Percentiles rank a stretch among this genome's conserved stretches.
Conservation (phyloP, 2,888 invertebrate species). For the Pyrrhia umbra region DNA sequence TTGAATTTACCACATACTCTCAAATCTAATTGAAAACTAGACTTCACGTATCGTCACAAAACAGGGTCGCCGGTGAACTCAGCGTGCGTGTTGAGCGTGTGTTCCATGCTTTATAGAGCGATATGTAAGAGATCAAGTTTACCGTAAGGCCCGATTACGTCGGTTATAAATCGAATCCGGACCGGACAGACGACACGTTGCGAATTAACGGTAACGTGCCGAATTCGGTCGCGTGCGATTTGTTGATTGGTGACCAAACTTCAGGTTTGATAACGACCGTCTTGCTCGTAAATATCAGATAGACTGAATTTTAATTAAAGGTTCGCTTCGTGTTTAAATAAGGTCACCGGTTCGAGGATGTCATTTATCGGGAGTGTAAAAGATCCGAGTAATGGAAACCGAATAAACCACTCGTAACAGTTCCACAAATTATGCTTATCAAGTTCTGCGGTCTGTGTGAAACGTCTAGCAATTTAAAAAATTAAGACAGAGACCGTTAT, state of each 20-base stretch:
- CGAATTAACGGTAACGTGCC: constrained; percentile 83
- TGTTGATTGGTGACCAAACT: constrained; percentile 55
- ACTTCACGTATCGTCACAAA: constrained; percentile 48
- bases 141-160: constrained; percentile 85
- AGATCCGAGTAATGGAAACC: constrained; percentile 4
- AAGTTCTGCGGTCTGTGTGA: constrained; percentile 43
- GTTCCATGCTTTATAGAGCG: constrained; percentile 71
- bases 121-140: constrained; percentile 74
- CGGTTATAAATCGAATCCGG: constrained; percentile 82
- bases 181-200: constrained; percentile 68
- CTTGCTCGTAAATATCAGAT: constrained; percentile 33
- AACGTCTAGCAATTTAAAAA: constrained; percentile 52
- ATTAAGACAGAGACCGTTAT: constrained; percentile 65
- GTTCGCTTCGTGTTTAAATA: constrained; percentile 21
- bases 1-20: constrained; percentile 24
- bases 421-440: constrained; percentile 40
- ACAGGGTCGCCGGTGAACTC: constrained; percentile 57
- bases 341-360: constrained; percentile 26
- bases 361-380: constrained; percentile 20
- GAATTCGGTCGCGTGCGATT: constrained; percentile 76
- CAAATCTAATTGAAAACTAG: constrained; percentile 59
- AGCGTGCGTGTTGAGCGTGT: constrained; percentile 60
- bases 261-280: constrained; percentile 48
- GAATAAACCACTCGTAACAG: constrained; percentile 25
- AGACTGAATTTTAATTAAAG: constrained; percentile 46